Percentiles rank a stretch among this genome's conserved stretches.
Evolutionary conservation across 2,797 vertebrate genomes (phyloP).

Genomic region (Channallabes apus): DNA sequence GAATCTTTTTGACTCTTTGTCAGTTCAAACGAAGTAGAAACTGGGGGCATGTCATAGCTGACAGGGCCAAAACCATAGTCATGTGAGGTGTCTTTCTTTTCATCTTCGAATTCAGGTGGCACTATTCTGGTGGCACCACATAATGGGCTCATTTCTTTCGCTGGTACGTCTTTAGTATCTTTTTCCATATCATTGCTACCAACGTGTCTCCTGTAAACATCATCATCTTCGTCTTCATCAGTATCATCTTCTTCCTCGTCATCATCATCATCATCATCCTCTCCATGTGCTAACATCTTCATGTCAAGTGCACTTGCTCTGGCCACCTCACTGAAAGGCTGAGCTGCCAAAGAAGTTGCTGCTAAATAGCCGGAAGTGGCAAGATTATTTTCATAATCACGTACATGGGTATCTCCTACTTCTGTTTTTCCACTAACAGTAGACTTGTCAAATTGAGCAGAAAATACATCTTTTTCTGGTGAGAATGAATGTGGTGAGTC

Average conservation of each 20-base stretch:
- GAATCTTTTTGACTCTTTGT: constrained; percentile 47
- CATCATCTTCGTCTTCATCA: constrained; percentile 68
- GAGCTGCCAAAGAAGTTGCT: constrained; percentile 46
- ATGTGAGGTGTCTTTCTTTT: constrained; percentile 43
- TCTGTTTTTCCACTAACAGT: constrained; percentile 39
- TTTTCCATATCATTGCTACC: constrained; percentile 87
- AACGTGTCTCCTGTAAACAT: constrained; percentile 67
- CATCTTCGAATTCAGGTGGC: constrained; percentile 62
- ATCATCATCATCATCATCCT: constrained; percentile 73
- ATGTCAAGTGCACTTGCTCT: constrained; percentile 68
- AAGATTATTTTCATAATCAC: constrained; percentile 58
- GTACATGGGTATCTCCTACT: constrained; percentile 46
- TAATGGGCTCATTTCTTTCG: constrained; percentile 78
- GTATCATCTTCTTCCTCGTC: constrained; percentile 71
- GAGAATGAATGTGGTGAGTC: constrained; percentile 55
- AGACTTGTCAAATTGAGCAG: constrained; percentile 42
- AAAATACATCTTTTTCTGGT: constrained; percentile 57
- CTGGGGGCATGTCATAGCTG: constrained; percentile 61
- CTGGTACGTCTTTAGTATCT: constrained; percentile 85
- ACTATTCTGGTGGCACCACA: constrained; percentile 58
- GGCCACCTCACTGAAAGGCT: constrained; percentile 65
- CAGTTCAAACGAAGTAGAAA: constrained; percentile 48
- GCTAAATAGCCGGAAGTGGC: constrained; percentile 55
- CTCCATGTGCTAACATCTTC: constrained; percentile 75
- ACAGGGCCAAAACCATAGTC: constrained; percentile 64